phyloP scores from a whole-genome alignment of 2,888 invertebrate genomes.

The Tenthredo distinguenda region DNA sequence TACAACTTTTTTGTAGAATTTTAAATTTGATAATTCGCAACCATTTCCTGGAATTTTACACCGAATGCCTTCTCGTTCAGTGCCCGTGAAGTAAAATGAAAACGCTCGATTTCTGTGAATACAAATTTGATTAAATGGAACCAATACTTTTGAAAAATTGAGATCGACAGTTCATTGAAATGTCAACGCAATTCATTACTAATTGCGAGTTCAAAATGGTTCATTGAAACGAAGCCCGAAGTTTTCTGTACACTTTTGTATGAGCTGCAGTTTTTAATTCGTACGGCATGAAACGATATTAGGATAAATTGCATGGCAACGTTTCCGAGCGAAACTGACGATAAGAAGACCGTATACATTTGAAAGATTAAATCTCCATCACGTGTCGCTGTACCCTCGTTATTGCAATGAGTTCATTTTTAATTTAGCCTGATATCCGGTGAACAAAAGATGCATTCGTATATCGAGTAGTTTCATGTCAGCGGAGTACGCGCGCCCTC shows the following conservation, averaged over 20 bases:
- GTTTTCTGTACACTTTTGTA: neutral
- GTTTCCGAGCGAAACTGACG: neutral
- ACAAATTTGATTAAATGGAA: no score
- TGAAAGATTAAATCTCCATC: slow-evolving; percentile 3
- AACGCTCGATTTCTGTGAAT: no score
- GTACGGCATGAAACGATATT: neutral
- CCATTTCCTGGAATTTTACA: no score
- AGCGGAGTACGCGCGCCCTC: neutral
- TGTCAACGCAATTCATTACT: neutral
- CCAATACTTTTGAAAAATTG: no score
- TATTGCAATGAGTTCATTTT: neutral
- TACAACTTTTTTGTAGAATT: no score
- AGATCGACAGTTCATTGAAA: no score
- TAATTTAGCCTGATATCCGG: neutral
- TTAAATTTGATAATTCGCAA: no score
- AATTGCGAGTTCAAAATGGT: no score
- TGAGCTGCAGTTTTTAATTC: neutral
- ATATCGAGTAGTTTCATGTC: slow-evolving; percentile 30
- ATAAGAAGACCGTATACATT: neutral
- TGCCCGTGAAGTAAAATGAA: no score
- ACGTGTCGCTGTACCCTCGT: neutral
- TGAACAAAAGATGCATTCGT: slow-evolving; percentile 36
- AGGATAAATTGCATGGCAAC: neutral
- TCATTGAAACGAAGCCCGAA: no score
- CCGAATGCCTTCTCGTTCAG: no score